Base-by-base conservation (phyloP, 2,113 vertebrate species). In the Narcine bancroftii region DNA sequence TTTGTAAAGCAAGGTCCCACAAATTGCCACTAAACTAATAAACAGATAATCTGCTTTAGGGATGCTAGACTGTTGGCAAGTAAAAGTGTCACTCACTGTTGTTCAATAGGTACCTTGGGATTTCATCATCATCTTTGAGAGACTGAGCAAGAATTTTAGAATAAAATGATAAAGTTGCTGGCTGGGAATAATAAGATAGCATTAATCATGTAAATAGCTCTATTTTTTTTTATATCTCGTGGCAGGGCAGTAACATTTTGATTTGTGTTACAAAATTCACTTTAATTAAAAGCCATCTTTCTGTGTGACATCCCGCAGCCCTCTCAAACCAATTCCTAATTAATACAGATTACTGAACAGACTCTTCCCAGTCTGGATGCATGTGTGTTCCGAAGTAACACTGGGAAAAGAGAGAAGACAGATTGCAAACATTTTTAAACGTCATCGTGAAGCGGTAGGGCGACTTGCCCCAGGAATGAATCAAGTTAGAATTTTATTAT, bases 151-250 rank as follows among this genome's bases (percentile, higher is more conserved):
- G 81, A 87, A n/a, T 83, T 0, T 83, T 56, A 17, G 47, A 26
- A 56, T 85, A 36, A 56, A 56, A 85, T 56, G 17, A 36, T 3
- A 63, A 91, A 91, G 39, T 47, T 91, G 89, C 60, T 69, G 3
- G 42, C 39, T 47, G 29, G 42, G 21, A 29, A 66, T 91, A 91
- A 69, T 91, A 69, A 26, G 39, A 69, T 91, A 65, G 29, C 42
- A 47, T 91, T 69, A 66, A 45, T 91, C 63, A 91, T 66, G 65
- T 91, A 69, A 91, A 91, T 91, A 69, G 89, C 63, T 69, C 39
- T 87, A 17, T 60, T 56, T 17, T 71, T 71, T 89, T 91, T 65
- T 47, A 69, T 91, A 69, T 91, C 24, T 66, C 47, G 71, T 45
- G 89, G 10, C 65, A 91, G 42, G 24, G 7, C 53, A 89, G 60